Base-by-base conservation (phyloP, 2,797 vertebrate species). In the Phataginus tricuspis region DNA sequence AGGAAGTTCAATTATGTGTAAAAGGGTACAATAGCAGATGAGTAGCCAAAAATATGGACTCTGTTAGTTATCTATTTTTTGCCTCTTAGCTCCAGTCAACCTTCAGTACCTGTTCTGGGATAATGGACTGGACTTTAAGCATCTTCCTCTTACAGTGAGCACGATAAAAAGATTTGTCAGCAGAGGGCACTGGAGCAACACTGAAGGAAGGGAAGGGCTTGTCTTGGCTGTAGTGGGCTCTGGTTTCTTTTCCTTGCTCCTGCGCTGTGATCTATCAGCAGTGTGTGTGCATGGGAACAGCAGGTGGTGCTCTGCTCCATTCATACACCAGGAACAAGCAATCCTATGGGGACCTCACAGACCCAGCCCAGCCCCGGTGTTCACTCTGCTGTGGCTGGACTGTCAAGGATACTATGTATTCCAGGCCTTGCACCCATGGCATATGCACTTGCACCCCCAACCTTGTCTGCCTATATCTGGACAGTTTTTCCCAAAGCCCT, bases 171-270 rank as follows among this genome's bases (percentile, higher is more conserved):
- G 4, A 18, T 18, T 74, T 57, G 55, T 66, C 94, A 83, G 82
- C 21, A 93, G 94, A 87, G 86, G 91, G 91, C 64, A 29, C 63
- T 45, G 27, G 49, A 93, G 78, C n/a, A 42, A 68, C 53, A 25
- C 0, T 5, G 29, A n/a, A 42, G 85, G 85, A 51, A 86, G 59
- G 25, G 34, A 59, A 37, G 34, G 64, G 51, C 27, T 29, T 14
- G 27, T 72, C 45, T 42, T 0, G 5, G 59, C 49, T 63, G 53
- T 34, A 4, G 29, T 18, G 75, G 63, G 29, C 45, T 63, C 68
- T 4, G 16, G 39, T 82, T 34, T 68, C 27, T 90, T 55, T 82
- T 27, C 66, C 34, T 55, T 57, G 51, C 63, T 68, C 34, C 7
- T 10, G 69, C 3, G 8, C 63, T 2, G 2, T 10, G n/a, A 19